Evolutionary conservation across 2,797 vertebrate species (phyloP).

Genomic region (Psittacula echo): DNA sequence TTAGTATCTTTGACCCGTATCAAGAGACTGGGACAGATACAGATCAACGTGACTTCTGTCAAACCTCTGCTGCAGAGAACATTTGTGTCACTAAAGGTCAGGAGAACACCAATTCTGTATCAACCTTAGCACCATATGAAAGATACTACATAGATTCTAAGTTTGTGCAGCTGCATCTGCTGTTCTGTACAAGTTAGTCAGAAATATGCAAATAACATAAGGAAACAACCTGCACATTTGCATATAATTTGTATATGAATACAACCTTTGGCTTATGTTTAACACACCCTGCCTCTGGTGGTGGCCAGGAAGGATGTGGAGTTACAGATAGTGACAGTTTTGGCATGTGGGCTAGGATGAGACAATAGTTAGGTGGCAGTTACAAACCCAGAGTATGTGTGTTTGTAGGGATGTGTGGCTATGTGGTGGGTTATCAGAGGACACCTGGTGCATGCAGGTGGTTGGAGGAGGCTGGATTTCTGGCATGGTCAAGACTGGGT

Average conservation of each 20-base stretch:
- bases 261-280: conserved; percentile 11
- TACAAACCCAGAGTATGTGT: not conserved
- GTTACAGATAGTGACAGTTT: not conserved
- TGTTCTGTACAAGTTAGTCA: not conserved
- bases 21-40: not conserved
- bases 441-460: not conserved
- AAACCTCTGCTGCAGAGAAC: not conserved
- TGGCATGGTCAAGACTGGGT: not conserved
- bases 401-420: not conserved
- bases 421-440: not conserved
- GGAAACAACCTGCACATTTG: conserved; percentile 17
- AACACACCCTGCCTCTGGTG: not conserved
- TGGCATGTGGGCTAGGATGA: not conserved
- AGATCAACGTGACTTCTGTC: not conserved
- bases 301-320: not conserved
- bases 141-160: not conserved
- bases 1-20: not conserved
- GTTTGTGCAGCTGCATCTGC: not conserved
- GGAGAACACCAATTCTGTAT: not conserved
- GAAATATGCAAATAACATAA: conserved; percentile 2
- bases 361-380: not conserved
- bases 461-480: not conserved
- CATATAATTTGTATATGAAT: not conserved
- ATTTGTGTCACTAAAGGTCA: not conserved
- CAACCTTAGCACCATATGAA: not conserved